A percentile compares a stretch with the other conserved stretches of the same genome.
These are phyloP conservation scores for Anhinga rufa DNA, from an alignment of 2,113 vertebrate species.

Conservation along the genomic window DNA sequence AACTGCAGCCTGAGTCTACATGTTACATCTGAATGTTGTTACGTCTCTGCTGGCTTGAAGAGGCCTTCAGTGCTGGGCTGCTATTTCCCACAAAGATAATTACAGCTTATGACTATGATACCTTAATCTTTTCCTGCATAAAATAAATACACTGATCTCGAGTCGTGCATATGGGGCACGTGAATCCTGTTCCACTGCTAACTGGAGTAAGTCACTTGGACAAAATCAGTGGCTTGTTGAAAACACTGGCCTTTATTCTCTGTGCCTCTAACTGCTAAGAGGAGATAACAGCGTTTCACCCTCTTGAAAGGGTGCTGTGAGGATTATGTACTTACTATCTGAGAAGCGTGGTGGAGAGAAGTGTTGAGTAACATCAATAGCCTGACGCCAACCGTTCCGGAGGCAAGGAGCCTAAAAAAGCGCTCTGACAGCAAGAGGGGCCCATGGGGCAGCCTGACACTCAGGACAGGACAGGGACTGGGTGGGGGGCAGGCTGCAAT, in stretches of 20 bases:
- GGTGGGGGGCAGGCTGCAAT: background rate
- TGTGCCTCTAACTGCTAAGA: background rate
- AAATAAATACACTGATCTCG: background rate
- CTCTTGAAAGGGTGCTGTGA: background rate
- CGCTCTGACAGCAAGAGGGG: background rate
- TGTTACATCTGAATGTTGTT: background rate
- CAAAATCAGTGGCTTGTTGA: background rate
- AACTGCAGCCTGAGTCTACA: background rate
- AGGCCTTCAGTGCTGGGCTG: background rate
- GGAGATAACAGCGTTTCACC: background rate
- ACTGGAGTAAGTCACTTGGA: background rate
- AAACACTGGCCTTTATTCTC: background rate
- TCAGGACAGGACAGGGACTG: background rate
- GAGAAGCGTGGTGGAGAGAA: background rate
- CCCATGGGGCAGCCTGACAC: background rate
- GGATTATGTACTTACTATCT: background rate
- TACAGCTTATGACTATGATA: background rate
- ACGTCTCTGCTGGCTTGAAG: background rate
- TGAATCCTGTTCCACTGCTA: background rate
- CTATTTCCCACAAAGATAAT: background rate
- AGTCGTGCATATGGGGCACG: accelerated
- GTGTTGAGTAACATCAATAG: background rate
- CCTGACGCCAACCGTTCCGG: background rate
- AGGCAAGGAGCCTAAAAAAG: background rate
- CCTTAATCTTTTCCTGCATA: background rate